Evolutionary conservation across 2,888 invertebrate genomes (phyloP), one percentile per base, ranked within the genome.

Genomic region (Drosophila macrothrix): DNA sequence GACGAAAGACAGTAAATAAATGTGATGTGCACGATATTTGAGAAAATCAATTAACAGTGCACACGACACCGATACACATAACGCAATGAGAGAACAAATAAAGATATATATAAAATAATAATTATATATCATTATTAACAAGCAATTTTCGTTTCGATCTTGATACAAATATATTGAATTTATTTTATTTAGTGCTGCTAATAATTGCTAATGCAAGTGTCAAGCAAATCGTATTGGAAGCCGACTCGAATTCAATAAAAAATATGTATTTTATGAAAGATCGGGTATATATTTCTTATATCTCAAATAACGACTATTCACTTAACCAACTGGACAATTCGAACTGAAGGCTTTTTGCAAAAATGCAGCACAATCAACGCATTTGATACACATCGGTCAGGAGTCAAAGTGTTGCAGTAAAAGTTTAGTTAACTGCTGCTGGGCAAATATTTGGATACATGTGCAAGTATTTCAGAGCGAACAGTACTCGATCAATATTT

Each of bases 391-490:
- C 16, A 9, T 16, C 14, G 16, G 46, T 46, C 46, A 28, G 12
- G 19, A 14, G 28, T 37, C 4, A 19, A 31, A 6, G 4, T 14
- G 33, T 29, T 37, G 31, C 16, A 29, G 52, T 25, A 49, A 14
- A 60, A 25, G 35, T 41, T 67, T 41, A 53, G 1, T 25, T 22
- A 22, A n/a, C 14, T 39, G 46, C 25, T n/a, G n/a, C n/a, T 28
- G 37, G 3, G 46, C 46, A 55, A 55, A 67, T 69, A 67, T n/a
- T 12, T 58, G 7, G n/a, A 16, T 33, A 41, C 22, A 41, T n/a
- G 31, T 41, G 28, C 66, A 66, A 19, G 28, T 43, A 33, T 41
- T 66, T 50, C 5, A 22, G 33, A 41, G 66, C 39, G 43, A 35
- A 54, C 29, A 37, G 19, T 54, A 46, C 3, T 7, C 10, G 12